Evolutionary conservation across 2,797 vertebrate species (phyloP), one percentile per base, ranked within the genome.

Genomic region (Lagocephalus sceleratus): DNA sequence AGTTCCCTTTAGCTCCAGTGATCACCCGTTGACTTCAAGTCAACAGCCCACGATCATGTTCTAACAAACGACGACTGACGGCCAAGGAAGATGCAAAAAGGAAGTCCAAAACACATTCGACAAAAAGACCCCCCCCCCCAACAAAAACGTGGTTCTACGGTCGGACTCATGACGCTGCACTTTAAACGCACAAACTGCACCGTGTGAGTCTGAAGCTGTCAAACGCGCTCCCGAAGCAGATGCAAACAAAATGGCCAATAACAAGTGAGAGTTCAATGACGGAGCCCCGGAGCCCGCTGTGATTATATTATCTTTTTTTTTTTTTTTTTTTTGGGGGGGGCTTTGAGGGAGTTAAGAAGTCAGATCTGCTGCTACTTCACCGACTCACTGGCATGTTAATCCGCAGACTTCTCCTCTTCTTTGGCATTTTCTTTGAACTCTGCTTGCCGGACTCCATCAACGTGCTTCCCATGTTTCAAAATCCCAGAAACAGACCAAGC

Each of bases 341-440:
- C 2, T 25, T n/a, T n/a, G n/a, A n/a, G n/a, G n/a, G n/a, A n/a
- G n/a, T 5, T 12, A 19, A 46, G 51, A 63, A 60, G 51, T 25
- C 44, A 68, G 47, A 76, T 69, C 4, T 70, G 58, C 20, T 44
- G 55, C 71, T 76, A 79, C 64, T 76, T 72, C 62, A 71, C 47
- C 59, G 77, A 89, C 89, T 90, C 81, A 92, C 91, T 52, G 89
- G 90, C 87, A 92, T 86, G 84, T 90, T 88, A 55, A 92, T 84
- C 62, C 88, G 87, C 69, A 91, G 86, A 68, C 80, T 63, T 82
- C 76, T 85, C 63, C 59, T 86, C 79, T 85, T 90, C 85, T 87
- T 91, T 19, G 85, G 76, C 22, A 56, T 84, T 79, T 91, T 92
- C 82, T 88, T 91, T 7, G 87, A 66, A 60, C 76, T 58, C 17